Percentiles rank a stretch among this genome's conserved stretches.
phyloP scores from a whole-genome alignment of 2,113 vertebrate genomes.

The Chunga burmeisteri region DNA sequence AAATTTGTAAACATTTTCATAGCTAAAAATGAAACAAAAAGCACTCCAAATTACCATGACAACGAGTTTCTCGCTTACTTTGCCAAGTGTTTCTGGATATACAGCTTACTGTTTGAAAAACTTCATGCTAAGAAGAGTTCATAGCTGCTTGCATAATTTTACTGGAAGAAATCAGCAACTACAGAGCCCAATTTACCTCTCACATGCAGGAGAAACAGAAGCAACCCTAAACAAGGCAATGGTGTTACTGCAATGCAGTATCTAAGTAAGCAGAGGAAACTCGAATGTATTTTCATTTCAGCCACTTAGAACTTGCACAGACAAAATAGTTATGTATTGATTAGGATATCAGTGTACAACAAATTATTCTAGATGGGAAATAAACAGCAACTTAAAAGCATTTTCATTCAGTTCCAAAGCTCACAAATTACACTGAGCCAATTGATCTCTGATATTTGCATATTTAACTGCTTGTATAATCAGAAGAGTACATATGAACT shows the following conservation, averaged over 20 bases:
- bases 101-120: neutral
- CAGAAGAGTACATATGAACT: neutral
- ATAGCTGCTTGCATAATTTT: neutral
- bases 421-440: neutral
- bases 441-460: neutral
- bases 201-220: neutral
- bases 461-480: neutral
- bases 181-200: neutral
- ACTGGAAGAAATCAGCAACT: neutral
- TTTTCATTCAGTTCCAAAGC: neutral
- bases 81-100: neutral
- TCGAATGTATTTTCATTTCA: neutral
- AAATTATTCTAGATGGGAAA: neutral
- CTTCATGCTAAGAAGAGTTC: neutral
- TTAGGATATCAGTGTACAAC: neutral
- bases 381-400: neutral
- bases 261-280: neutral
- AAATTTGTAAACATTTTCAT: neutral
- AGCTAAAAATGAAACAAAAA: neutral
- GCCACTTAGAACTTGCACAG: neutral
- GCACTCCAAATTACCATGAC: neutral
- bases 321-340: neutral
- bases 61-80: neutral
- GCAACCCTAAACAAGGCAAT: neutral
- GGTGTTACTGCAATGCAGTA: neutral